phyloP scores from a whole-genome alignment of 2,888 invertebrate species.

The Cephus nigrinus region DNA sequence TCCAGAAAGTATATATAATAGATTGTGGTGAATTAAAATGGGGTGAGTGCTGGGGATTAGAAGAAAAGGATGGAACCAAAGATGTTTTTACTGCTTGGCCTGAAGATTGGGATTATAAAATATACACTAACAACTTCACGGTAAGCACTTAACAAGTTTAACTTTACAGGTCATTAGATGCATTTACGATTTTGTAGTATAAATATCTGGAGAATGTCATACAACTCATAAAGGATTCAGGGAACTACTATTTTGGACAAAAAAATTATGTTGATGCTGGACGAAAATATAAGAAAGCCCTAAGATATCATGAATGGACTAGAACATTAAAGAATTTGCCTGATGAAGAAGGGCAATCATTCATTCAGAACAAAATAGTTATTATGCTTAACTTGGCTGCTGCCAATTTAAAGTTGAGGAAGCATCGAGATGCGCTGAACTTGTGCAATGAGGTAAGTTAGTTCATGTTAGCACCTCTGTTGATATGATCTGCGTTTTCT shows the following conservation, averaged over 20 bases:
- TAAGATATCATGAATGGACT: slow-evolving; percentile 76
- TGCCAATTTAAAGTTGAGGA: slow-evolving; percentile 75
- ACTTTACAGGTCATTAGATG: background rate
- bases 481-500: background rate
- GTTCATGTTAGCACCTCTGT: background rate
- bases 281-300: slow-evolving; percentile 83
- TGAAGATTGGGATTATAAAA: slow-evolving; percentile 73
- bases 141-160: slow-evolving; percentile 29
- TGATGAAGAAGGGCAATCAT: slow-evolving; percentile 47
- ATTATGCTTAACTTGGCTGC: slow-evolving; percentile 82
- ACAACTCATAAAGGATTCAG: slow-evolving; percentile 73
- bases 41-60: slow-evolving; percentile 74
- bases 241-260: slow-evolving; percentile 76
- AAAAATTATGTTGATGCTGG: slow-evolving; percentile 74
- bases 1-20: slow-evolving; percentile 48
- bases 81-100: slow-evolving; percentile 84
- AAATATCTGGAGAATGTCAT: slow-evolving; percentile 64
- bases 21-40: slow-evolving; percentile 79
- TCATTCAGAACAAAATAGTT: slow-evolving; percentile 60
- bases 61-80: slow-evolving; percentile 76
- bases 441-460: slow-evolving; percentile 75
- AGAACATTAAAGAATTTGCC: slow-evolving; percentile 48
- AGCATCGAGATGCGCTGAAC: slow-evolving; percentile 72
- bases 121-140: slow-evolving; percentile 20
- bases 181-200: slow-evolving; percentile 63